phyloP scores from a whole-genome alignment of 2,888 invertebrate species.

The Erebia ligea region DNA sequence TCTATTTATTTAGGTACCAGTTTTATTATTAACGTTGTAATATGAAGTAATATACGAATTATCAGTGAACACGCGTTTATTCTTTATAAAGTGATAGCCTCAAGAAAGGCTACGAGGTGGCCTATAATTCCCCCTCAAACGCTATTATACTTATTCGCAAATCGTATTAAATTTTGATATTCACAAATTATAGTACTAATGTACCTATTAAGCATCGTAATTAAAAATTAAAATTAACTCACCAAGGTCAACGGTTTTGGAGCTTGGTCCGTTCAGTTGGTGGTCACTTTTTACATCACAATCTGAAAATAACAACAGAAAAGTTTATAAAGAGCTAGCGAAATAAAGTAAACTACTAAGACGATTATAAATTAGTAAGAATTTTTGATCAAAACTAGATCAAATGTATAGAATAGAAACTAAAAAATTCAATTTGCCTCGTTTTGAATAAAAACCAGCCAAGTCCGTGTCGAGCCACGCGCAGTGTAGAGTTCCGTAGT shows the following conservation, averaged over 20 bases:
- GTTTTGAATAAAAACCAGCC: too few relatives aligned
- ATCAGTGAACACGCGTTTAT: too few relatives aligned
- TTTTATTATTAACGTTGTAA: too few relatives aligned
- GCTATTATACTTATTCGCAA: background rate
- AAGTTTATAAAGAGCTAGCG: background rate
- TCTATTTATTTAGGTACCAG: too few relatives aligned
- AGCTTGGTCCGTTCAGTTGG: conserved; percentile 89
- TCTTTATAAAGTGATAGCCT: too few relatives aligned
- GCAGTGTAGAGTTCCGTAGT: too few relatives aligned
- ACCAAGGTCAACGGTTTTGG: conserved; percentile 87
- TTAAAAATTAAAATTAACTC: conserved; percentile 50
- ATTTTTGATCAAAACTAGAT: background rate
- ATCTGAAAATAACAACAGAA: conserved; percentile 76
- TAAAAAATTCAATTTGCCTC: too few relatives aligned
- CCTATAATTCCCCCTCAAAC: too few relatives aligned
- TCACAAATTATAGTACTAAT: background rate
- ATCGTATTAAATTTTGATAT: background rate
- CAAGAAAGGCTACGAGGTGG: too few relatives aligned
- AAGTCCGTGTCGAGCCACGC: too few relatives aligned
- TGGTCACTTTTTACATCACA: conserved; percentile 94
- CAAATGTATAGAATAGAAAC: background rate
- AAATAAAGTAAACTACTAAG: background rate
- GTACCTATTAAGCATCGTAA: background rate
- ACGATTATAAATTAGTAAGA: too few relatives aligned
- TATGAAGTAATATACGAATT: too few relatives aligned